Evolutionary conservation across 2,888 invertebrate species (phyloP).

Genomic region (Oscheius sp.): DNA sequence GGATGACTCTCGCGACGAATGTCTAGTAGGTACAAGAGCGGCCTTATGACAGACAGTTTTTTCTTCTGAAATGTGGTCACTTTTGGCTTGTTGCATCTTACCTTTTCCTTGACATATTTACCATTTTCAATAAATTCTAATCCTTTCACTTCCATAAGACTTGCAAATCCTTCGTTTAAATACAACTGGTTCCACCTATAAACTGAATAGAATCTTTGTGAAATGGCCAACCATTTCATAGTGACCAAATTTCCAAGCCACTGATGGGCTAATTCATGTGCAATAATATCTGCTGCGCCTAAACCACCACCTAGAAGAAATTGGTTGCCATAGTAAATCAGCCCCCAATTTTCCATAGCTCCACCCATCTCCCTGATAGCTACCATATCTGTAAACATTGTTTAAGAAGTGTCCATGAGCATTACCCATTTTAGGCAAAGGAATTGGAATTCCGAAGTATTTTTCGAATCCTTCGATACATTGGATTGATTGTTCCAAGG

Average conservation of each 20-base stretch:
- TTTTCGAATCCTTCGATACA: conserved; percentile 78
- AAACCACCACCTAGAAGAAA: no score
- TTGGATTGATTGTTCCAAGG: conserved; percentile 77
- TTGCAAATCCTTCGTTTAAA: no score
- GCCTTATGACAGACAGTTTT: conserved; percentile 51
- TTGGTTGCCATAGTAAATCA: conserved; percentile 82
- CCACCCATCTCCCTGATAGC: conserved; percentile 89
- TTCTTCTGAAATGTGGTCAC: conserved; percentile 55
- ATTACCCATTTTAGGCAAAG: conserved; percentile 87
- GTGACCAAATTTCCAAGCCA: no score
- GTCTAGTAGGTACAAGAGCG: conserved; percentile 77
- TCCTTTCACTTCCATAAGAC: conserved; percentile 69
- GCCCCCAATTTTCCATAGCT: conserved; percentile 95
- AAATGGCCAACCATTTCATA: no score
- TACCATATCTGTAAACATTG: conserved; percentile 81
- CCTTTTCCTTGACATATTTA: conserved; percentile 33
- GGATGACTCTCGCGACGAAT: conserved; percentile 82
- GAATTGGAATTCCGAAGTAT: conserved; percentile 89
- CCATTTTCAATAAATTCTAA: conserved; percentile 66
- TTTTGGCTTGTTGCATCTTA: no score
- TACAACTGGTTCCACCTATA: no score
- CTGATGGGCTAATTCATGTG: no score
- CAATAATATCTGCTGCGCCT: no score
- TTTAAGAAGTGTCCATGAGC: background rate
- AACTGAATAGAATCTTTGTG: no score